phyloP scores from a whole-genome alignment of 2,113 vertebrate species.

The Proterorhinus semilunaris region DNA sequence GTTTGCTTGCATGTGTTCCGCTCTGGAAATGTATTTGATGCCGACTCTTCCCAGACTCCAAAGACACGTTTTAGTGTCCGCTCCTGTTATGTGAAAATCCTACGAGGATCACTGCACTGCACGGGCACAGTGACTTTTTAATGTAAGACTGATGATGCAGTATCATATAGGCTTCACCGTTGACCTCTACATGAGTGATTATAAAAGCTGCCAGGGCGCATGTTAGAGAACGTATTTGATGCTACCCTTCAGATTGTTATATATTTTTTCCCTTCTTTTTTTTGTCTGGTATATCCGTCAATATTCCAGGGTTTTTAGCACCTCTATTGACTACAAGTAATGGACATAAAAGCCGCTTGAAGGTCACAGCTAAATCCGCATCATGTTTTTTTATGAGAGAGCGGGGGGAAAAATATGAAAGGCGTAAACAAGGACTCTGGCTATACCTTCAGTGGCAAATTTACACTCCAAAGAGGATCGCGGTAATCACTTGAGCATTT shows the following conservation, averaged over 20 bases:
- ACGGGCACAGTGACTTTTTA: too few species aligned
- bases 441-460: not conserved
- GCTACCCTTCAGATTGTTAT: not conserved
- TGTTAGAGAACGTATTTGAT: not conserved
- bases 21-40: too few species aligned
- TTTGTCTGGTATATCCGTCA: conserved; percentile 13
- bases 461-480: conserved; percentile 13
- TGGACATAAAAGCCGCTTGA: conserved; percentile 33
- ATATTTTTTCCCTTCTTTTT: not conserved
- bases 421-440: conserved; percentile 32
- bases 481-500: conserved; percentile 13
- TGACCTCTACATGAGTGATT: conserved; percentile 40
- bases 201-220: not conserved
- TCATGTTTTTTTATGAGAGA: conserved; percentile 23
- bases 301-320: conserved; percentile 21
- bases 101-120: too few species aligned
- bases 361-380: conserved; percentile 47
- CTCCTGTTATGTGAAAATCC: too few species aligned
- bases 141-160: conserved; percentile 33
- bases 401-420: conserved; percentile 39
- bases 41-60: too few species aligned
- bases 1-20: too few species aligned
- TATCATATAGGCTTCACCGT: conserved; percentile 5
- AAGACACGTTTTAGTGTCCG: too few species aligned
- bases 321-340: conserved; percentile 31